These are phyloP conservation scores for Arrhopalites spinosus DNA, from an alignment of 2,888 invertebrate genomes.

Conservation along the genomic window DNA sequence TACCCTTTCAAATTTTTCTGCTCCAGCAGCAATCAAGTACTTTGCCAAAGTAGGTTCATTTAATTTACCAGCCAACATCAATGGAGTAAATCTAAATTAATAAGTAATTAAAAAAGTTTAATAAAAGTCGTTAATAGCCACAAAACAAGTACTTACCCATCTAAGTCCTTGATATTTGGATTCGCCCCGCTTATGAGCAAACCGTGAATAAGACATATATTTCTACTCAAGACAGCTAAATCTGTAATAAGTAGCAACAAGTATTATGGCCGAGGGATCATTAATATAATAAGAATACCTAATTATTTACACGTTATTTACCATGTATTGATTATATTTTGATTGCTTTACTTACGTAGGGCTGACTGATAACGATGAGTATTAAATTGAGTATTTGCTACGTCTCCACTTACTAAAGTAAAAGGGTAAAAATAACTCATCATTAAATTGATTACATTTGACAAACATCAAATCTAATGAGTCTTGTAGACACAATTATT, in stretches of 20 bases:
- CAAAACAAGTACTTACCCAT: too few species aligned
- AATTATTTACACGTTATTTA: too few species aligned
- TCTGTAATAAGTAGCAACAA: too few species aligned
- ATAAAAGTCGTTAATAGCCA: too few species aligned
- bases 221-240: slow-evolving; percentile 25
- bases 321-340: too few species aligned
- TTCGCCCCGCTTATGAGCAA: slow-evolving; percentile 24
- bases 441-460: too few species aligned
- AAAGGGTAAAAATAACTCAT: background rate
- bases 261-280: too few species aligned
- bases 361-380: background rate
- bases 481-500: too few species aligned
- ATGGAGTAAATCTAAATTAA: slow-evolving; percentile 19
- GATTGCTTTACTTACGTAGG: too few species aligned
- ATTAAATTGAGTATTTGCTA: background rate
- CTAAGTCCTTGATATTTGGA: slow-evolving; percentile 26
- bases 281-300: too few species aligned
- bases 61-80: slow-evolving; percentile 9
- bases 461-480: too few species aligned
- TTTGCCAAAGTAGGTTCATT: slow-evolving; percentile 32
- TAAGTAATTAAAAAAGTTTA: too few species aligned
- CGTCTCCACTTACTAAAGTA: background rate
- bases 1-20: slow-evolving; percentile 33
- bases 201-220: slow-evolving; percentile 32
- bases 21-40: slow-evolving; percentile 37